Evolutionary conservation across 2,797 vertebrate genomes (phyloP), one percentile per base, ranked within the genome.

Genomic region (Serranus cabrilla): DNA sequence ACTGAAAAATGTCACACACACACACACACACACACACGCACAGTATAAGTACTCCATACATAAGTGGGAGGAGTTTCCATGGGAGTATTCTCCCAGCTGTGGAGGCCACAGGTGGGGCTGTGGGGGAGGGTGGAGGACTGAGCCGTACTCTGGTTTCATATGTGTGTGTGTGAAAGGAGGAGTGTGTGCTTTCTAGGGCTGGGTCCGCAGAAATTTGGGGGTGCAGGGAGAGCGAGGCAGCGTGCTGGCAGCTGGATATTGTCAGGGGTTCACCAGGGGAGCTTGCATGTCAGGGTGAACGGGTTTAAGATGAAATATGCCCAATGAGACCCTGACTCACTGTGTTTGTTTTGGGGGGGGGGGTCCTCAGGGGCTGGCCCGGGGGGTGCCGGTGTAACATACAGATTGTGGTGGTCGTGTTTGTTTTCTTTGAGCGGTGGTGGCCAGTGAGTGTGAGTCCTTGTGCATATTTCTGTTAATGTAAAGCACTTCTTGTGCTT

Each of bases 221-320:
- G 68, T 85, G 76, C 57, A 71, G 49, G 52, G 64, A 61, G 50
- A 68, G 54, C 18, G 42, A 71, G 58, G 75, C 52, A 39, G 60
- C 56, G 21, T 13, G 0, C 51, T 65, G 74, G 68, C 90, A 92
- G 93, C 89, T 86, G 91, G 83, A 87, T 90, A 85, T 83, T 89
- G 88, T 93, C 90, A 87, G 67, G 61, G 75, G 21, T 76, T 27
- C 64, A 63, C 65, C 56, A n/a, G 78, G 76, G 68, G 71, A 84
- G 80, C 75, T 57, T 51, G 40, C 23, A 18, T 76, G 79, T 88
- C 87, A 76, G 82, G 47, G 71, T 87, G 83, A 90, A 74, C 0
- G 39, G 12, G 80, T 90, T 89, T 82, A 62, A 65, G 39, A 71
- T 77, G 64, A 91, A 88, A 86, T 86, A 27, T 89, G 81, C 71